A percentile compares a stretch with the other conserved stretches of the same genome.
phyloP scores from a whole-genome alignment of 2,888 invertebrate genomes.

The Polyploca ridens region DNA sequence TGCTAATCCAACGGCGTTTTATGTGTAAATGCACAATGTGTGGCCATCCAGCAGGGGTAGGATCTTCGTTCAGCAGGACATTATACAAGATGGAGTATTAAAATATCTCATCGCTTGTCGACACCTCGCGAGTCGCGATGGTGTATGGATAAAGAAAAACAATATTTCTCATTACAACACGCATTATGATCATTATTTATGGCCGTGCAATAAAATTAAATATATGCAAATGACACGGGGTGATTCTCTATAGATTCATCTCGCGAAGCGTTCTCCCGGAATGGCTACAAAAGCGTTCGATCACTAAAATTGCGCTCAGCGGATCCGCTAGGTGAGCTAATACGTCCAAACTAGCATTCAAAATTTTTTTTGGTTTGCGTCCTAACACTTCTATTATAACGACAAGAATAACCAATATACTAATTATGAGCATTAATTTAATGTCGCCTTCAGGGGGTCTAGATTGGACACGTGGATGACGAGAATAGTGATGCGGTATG shows the following conservation, averaged over 20 bases:
- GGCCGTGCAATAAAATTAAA: constrained; percentile 54
- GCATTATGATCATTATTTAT: constrained; percentile 50
- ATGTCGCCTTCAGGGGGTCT: too few relatives aligned
- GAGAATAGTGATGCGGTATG: too few relatives aligned
- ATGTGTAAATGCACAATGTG: too few relatives aligned
- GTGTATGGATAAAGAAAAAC: constrained; percentile 17
- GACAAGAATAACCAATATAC: too few relatives aligned
- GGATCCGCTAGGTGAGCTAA: not conserved
- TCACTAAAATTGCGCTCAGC: constrained; percentile 49
- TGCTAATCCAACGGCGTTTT: too few relatives aligned
- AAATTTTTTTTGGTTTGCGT: too few relatives aligned
- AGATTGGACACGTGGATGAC: too few relatives aligned
- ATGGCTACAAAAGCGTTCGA: constrained; percentile 42
- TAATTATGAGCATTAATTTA: too few relatives aligned
- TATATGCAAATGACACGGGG: constrained; percentile 66
- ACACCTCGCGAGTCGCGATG: not conserved
- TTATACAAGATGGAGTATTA: not conserved
- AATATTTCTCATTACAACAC: constrained; percentile 38
- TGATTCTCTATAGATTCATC: constrained; percentile 61
- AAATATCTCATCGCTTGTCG: not conserved
- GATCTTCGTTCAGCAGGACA: not conserved
- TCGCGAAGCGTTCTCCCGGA: constrained; percentile 50
- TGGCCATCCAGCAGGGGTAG: too few relatives aligned
- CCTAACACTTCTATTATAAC: too few relatives aligned
- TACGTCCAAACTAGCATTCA: too few relatives aligned